Evolutionary conservation across 2,797 vertebrate species (phyloP).

Genomic region (Coluber constrictor): DNA sequence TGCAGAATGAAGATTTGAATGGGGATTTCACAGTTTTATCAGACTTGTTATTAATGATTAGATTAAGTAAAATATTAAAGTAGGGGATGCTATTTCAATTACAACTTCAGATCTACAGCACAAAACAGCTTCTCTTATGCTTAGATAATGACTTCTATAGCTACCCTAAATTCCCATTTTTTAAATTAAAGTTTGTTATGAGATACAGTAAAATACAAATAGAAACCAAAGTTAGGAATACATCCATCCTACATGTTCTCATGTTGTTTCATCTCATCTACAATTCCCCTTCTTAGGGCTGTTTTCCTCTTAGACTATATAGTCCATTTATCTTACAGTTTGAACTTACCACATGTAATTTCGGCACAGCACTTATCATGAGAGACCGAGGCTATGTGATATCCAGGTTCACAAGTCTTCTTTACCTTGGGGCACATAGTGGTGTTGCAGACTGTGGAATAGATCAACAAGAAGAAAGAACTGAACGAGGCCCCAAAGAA

Average conservation of each 20-base stretch:
- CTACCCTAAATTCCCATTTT: neutral
- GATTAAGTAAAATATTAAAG: neutral
- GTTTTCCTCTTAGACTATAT: neutral
- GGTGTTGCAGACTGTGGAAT: slow-evolving; percentile 72
- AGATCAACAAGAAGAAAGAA: neutral
- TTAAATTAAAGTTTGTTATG: neutral
- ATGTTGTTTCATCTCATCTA: neutral
- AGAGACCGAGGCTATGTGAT: slow-evolving; percentile 4
- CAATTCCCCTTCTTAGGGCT: neutral
- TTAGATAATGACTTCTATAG: neutral
- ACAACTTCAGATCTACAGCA: neutral
- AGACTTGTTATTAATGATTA: neutral
- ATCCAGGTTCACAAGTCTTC: slow-evolving; percentile 63
- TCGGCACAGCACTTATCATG: slow-evolving; percentile 68
- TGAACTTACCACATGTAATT: slow-evolving; percentile 72
- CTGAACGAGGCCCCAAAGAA: neutral
- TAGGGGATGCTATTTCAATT: neutral
- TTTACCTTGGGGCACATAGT: slow-evolving; percentile 58
- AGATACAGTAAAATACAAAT: neutral
- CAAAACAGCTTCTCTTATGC: neutral
- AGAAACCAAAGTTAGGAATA: neutral
- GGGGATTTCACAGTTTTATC: neutral
- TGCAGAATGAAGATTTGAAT: neutral
- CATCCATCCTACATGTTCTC: neutral
- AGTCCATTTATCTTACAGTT: neutral